Conservation (phyloP, 1,140 invertebrate genomes). For the Bathynomus jamesi region DNA sequence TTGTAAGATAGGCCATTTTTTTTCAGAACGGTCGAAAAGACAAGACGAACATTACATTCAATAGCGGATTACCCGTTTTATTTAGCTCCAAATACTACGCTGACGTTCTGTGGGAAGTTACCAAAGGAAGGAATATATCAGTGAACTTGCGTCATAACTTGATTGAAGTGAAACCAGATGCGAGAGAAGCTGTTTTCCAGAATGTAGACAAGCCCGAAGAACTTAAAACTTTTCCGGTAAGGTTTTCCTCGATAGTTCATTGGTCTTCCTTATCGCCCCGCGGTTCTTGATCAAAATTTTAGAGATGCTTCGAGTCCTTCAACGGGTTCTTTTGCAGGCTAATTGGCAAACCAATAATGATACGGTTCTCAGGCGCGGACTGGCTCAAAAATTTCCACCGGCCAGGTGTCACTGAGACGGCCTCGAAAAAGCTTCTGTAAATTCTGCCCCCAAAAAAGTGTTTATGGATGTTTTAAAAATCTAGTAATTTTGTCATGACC, state of each 20-base stretch:
- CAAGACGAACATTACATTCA: conserved; percentile 70
- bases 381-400: too few species aligned
- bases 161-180: conserved; percentile 61
- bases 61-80: conserved; percentile 75
- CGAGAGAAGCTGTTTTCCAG: conserved; percentile 72
- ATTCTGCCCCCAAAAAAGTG: too few species aligned
- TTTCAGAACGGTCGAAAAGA: conserved; percentile 60
- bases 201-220: conserved; percentile 59
- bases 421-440: too few species aligned
- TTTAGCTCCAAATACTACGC: conserved; percentile 94
- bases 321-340: too few species aligned
- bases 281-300: too few species aligned
- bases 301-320: too few species aligned
- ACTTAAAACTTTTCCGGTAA: conserved; percentile 43
- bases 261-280: neutral
- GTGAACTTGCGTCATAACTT: conserved; percentile 72
- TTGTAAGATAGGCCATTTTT: too few species aligned
- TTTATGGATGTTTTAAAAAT: too few species aligned
- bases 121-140: conserved; percentile 59
- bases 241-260: conserved; percentile 8
- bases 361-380: too few species aligned
- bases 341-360: too few species aligned
- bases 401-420: too few species aligned
- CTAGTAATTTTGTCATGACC: too few species aligned
- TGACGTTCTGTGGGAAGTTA: conserved; percentile 63